Evolutionary conservation across 2,888 invertebrate genomes (phyloP).

Genomic region (Ligdia adustata): DNA sequence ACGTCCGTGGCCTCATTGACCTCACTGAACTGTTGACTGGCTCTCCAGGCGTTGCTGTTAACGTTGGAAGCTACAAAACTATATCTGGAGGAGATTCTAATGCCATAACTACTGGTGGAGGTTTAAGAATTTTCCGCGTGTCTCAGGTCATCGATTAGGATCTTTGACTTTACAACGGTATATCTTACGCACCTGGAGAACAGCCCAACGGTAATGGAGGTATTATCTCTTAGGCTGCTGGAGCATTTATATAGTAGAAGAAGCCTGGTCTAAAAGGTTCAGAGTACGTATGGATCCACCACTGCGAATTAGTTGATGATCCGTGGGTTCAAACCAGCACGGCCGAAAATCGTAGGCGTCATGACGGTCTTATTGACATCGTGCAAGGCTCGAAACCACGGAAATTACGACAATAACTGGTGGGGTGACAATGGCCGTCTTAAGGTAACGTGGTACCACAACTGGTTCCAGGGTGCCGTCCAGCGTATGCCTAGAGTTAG

Average conservation of each 20-base stretch:
- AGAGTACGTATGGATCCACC: constrained; percentile 22
- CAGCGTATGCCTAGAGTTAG: constrained; percentile 21
- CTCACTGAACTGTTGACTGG: constrained; percentile 13
- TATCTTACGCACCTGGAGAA: constrained; percentile 17
- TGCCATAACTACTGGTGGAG: constrained; percentile 27
- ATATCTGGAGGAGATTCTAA: constrained; percentile 17
- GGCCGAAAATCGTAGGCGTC: constrained; percentile 14
- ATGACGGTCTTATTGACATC: constrained; percentile 23
- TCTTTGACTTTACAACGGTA: constrained; percentile 16
- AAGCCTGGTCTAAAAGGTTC: constrained; percentile 1
- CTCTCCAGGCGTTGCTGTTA: constrained; percentile 18
- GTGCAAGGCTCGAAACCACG: constrained; percentile 13
- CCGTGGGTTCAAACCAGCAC: constrained; percentile 10
- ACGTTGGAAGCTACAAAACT: constrained; percentile 3
- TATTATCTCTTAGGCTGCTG: constrained; percentile 7
- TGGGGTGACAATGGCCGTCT: constrained; percentile 4
- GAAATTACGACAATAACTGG: constrained; percentile 16
- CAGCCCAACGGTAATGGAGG: constrained; percentile 19
- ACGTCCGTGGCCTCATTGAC: constrained; percentile 27
- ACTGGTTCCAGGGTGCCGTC: constrained; percentile 16
- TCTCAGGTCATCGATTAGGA: constrained; percentile 13
- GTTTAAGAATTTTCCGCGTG: constrained; percentile 1
- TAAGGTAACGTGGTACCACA: constrained; percentile 13
- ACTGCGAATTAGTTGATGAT: constrained; percentile 25
- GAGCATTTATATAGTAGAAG: constrained; percentile 10